Base-by-base conservation (phyloP, 2,888 invertebrate species). In the Leptopilina myrica region DNA sequence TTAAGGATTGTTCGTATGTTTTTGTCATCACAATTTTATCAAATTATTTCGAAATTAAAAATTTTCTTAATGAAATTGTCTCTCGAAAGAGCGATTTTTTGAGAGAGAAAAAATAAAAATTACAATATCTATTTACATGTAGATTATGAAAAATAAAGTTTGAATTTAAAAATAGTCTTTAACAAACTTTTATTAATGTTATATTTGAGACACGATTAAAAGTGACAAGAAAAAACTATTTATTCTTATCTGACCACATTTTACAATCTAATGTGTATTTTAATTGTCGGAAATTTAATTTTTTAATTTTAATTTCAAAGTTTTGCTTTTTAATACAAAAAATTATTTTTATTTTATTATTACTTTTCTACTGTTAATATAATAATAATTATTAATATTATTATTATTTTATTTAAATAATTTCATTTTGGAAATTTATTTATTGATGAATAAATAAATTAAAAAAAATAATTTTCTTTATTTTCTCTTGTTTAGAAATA, bases 191-290 rank as follows among this genome's bases (percentile, higher is more conserved):
- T 11, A 49, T 33, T 33, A 49, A 49, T 62, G 9, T 20, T 3
- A 62, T 2, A 59, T 62, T 20, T 20, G 15, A 0, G 6, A 8
- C 20, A 20, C 9, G 20, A 62, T n/a, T 15, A 12, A 20, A 33
- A 53, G 15, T 20, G 5, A 69, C 11, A 53, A 43, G 43, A 43
- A 43, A 43, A 46, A 67, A 67, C 12, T 49, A 66, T 46, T 43
- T 46, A 33, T 73, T n/a, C 33, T 73, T 73, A 73, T 56, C 73
- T 33, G n/a, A 33, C 14, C 53, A 40, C n/a, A 53, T 26, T 69
- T 56, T n/a, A 56, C 40, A 73, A 73, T 56, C 56, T 56, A 56
- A 56, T 33, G 9, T 56, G 69, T 56, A 73, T n/a, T 26, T n/a
- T n/a, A n/a, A 53, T 26, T 26, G 53, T 33, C 8, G 9, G 26